These are phyloP conservation scores for Anser cygnoides DNA, from an alignment of 2,113 vertebrate species.

Conservation along the genomic window DNA sequence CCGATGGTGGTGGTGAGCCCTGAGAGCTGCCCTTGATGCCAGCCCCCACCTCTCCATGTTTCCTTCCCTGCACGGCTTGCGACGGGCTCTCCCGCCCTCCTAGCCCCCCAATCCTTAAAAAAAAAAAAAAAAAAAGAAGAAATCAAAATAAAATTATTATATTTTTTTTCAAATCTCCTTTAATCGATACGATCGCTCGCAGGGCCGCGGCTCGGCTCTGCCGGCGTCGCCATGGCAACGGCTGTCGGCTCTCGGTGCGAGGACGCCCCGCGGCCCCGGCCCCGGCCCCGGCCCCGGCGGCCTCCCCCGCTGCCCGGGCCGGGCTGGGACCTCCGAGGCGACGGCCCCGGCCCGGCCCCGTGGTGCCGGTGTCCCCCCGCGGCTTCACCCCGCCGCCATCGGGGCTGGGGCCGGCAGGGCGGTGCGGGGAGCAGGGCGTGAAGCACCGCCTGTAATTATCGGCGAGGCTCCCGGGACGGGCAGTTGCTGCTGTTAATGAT, in stretches of 20 bases:
- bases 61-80: background rate
- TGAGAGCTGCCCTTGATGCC: background rate
- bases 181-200: slow-evolving; percentile 74
- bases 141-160: too few relatives aligned
- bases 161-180: background rate
- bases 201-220: slow-evolving; percentile 72
- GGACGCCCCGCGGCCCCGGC: background rate
- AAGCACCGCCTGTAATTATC: accelerated
- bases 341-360: background rate
- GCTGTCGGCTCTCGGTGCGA: slow-evolving; percentile 58
- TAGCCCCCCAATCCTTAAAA: background rate
- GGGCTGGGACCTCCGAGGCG: background rate
- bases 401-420: background rate
- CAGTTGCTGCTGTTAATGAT: background rate
- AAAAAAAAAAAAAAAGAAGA: background rate
- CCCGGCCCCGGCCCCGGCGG: background rate
- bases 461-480: background rate
- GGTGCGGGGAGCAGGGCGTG: background rate
- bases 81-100: background rate
- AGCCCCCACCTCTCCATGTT: background rate
- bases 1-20: background rate
- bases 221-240: slow-evolving; percentile 78
- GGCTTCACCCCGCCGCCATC: too few relatives aligned
- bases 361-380: background rate
- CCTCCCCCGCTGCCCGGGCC: background rate